phyloP scores from a whole-genome alignment of 2,113 vertebrate genomes.

The Lipophrys pholis region DNA sequence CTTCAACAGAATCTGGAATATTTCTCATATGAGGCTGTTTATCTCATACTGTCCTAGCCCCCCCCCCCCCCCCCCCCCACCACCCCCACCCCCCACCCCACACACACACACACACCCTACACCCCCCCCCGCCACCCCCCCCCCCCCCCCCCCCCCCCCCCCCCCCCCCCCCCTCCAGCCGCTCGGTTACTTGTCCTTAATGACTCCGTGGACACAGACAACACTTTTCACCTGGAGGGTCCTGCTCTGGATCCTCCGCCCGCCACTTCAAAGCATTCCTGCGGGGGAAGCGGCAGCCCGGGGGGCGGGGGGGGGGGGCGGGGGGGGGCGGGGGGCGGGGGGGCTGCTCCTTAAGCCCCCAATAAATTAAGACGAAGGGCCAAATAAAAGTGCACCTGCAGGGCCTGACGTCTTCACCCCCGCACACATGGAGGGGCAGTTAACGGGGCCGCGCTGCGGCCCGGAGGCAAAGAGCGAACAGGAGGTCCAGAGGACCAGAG shows the following conservation, averaged over 20 bases:
- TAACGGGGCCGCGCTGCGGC: no score
- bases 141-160: background rate
- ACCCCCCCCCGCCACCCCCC: no score
- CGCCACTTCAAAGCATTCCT: constrained; percentile 92
- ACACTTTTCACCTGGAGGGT: constrained; percentile 70
- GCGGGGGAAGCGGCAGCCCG: constrained; percentile 71
- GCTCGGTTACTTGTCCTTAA: background rate
- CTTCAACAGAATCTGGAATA: no score
- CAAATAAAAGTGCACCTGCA: constrained; percentile 86
- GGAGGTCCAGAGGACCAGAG: no score
- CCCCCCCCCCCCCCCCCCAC: no score
- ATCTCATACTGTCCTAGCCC: no score
- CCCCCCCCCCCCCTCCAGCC: background rate
- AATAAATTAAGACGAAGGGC: constrained; percentile 86
- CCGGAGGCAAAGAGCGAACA: no score
- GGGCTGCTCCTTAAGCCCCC: constrained; percentile 82
- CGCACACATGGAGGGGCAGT: constrained; percentile 52
- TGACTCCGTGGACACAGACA: constrained; percentile 63
- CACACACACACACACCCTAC: no score
- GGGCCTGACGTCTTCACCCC: constrained; percentile 65
- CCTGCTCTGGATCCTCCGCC: constrained; percentile 39
- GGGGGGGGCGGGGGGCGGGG: constrained; percentile 71
- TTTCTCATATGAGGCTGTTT: no score
- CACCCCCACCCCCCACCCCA: no score
- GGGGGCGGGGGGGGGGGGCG: constrained; percentile 78